phyloP scores from a whole-genome alignment of 2,888 invertebrate species.

The Spodoptera littoralis region DNA sequence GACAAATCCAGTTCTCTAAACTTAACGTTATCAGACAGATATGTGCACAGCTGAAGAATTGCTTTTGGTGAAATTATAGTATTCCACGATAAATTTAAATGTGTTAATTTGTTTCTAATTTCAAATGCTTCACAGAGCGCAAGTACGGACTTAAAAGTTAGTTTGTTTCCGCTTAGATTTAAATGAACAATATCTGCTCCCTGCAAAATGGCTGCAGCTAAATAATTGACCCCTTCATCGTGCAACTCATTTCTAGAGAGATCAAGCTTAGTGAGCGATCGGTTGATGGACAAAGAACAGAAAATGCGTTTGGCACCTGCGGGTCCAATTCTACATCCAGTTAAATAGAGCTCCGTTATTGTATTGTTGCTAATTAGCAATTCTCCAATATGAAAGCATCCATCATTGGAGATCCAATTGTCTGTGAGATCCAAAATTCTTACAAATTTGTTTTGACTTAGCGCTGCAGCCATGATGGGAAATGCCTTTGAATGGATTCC shows the following conservation, averaged over 20 bases:
- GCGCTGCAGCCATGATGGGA: constrained; percentile 63
- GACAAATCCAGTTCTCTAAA: constrained; percentile 18
- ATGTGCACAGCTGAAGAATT: constrained; percentile 7
- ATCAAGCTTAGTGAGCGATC: constrained; percentile 55
- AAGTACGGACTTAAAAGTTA: constrained; percentile 55
- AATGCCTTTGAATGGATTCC: constrained; percentile 60
- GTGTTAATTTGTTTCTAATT: constrained; percentile 59
- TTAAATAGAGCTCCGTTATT: constrained; percentile 62
- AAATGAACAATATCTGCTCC: constrained; percentile 44
- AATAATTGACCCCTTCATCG: constrained; percentile 58
- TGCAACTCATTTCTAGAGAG: constrained; percentile 62
- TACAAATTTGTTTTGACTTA: constrained; percentile 60
- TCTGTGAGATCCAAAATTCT: constrained; percentile 63
- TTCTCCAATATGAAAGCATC: constrained; percentile 68
- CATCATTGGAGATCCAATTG: constrained; percentile 63
- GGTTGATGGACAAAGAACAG: constrained; percentile 40
- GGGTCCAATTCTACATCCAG: constrained; percentile 62
- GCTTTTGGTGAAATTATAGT: constrained; percentile 51
- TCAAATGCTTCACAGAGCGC: constrained; percentile 62
- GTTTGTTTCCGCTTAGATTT: constrained; percentile 59
- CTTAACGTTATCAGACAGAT: constrained; percentile 6
- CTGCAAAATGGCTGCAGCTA: constrained; percentile 53
- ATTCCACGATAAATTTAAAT: constrained; percentile 71
- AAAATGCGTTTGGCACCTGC: constrained; percentile 56
- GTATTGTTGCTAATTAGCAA: constrained; percentile 59